A percentile compares a stretch with the other conserved stretches of the same genome.
Evolutionary conservation across 1,140 invertebrate species (phyloP).

Genomic region (Thaumetopoea pityocampa): DNA sequence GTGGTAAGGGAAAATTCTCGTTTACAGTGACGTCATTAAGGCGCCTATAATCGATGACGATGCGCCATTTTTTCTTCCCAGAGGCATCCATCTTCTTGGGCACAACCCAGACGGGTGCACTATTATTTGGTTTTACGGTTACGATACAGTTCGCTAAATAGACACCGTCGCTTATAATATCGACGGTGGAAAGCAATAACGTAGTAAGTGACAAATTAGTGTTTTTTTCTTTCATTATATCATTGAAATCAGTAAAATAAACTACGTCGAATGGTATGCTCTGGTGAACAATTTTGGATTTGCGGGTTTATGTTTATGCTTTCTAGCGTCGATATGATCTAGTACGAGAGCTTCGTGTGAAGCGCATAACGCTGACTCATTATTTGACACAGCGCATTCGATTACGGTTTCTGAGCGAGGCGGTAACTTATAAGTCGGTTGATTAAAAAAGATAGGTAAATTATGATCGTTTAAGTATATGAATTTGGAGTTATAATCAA

Average conservation of each 20-base stretch:
- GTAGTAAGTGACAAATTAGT: no score
- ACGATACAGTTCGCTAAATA: conserved; percentile 24
- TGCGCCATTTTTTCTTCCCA: conserved; percentile 17
- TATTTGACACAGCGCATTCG: conserved; percentile 24
- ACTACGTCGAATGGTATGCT: no score
- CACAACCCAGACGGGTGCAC: conserved; percentile 11
- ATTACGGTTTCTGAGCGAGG: conserved; percentile 23
- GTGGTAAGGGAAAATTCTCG: conserved; percentile 15
- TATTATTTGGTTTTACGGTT: conserved; percentile 20
- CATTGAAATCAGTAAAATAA: no score
- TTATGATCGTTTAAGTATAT: conserved; percentile 9
- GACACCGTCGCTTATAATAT: conserved; percentile 16
- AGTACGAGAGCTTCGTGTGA: conserved; percentile 12
- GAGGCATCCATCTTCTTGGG: conserved; percentile 18
- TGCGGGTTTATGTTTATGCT: no score
- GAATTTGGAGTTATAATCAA: conserved; percentile 17
- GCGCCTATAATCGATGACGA: conserved; percentile 21
- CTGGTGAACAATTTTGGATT: no score
- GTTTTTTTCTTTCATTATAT: no score
- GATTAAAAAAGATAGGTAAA: conserved; percentile 17
- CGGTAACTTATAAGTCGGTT: conserved; percentile 23
- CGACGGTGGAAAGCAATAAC: no score
- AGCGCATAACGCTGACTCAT: conserved; percentile 6
- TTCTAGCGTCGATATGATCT: conserved; percentile 15
- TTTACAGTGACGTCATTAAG: conserved; percentile 21